Percentiles rank a stretch among this genome's conserved stretches.
Evolutionary conservation across 1,140 invertebrate species (phyloP).

Genomic region (Colletes gigas): DNA sequence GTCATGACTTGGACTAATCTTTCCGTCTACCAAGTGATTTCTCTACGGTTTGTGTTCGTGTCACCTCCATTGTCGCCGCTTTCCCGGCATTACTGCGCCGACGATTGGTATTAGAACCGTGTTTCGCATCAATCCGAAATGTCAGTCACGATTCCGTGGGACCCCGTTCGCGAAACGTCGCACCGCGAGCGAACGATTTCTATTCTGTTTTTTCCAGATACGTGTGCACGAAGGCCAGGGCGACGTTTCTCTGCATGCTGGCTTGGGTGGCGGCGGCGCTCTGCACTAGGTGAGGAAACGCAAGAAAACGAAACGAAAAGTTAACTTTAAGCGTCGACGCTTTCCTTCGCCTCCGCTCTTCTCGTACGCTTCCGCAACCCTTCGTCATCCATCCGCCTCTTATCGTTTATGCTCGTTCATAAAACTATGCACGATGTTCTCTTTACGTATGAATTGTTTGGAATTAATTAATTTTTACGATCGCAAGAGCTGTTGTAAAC

Average conservation of each 20-base stretch:
- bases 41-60: not conserved
- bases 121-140: not conserved
- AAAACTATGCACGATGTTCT: too few relatives aligned
- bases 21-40: not conserved
- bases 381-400: not conserved
- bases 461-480: too few relatives aligned
- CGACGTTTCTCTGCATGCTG: constrained; percentile 89
- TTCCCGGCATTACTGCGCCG: not conserved
- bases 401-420: too few relatives aligned
- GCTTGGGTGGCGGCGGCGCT: constrained; percentile 93
- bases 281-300: constrained; percentile 88
- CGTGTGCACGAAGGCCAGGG: constrained; percentile 93
- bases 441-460: too few relatives aligned
- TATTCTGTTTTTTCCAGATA: constrained; percentile 80
- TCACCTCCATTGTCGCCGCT: not conserved
- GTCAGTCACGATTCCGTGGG: constrained; percentile 6
- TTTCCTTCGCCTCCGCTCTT: not conserved
- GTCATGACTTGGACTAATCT: not conserved
- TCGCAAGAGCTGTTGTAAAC: too few relatives aligned
- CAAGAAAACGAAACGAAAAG: not conserved
- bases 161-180: not conserved
- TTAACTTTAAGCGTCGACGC: too few relatives aligned
- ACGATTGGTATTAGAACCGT: constrained; percentile 16
- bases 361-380: not conserved
- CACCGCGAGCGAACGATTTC: not conserved